Conservation (phyloP, 2,888 invertebrate genomes). For the Nymphalis urticae region DNA sequence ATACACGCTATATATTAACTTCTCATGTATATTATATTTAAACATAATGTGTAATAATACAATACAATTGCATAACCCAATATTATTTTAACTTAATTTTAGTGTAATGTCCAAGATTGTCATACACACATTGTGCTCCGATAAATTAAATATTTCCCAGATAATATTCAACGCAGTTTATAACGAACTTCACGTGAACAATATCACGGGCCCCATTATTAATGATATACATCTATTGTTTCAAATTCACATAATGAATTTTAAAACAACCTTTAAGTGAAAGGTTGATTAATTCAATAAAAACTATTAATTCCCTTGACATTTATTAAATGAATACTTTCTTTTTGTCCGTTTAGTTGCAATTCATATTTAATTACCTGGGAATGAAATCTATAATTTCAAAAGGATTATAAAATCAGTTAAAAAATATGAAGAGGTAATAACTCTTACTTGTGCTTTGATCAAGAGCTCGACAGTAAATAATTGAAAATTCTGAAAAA, state of each 20-base stretch:
- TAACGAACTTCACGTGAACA: not conserved
- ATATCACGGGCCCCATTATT: not conserved
- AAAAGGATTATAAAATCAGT: not conserved
- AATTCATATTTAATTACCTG: constrained; percentile 18
- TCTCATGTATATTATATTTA: no score
- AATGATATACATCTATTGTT: constrained; percentile 1
- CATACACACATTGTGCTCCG: no score
- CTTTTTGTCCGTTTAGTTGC: constrained; percentile 18
- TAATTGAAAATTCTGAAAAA: no score
- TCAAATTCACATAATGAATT: constrained; percentile 12
- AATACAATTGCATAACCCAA: no score
- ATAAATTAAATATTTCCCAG: no score
- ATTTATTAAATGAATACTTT: constrained; percentile 25
- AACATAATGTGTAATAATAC: no score
- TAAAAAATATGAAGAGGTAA: not conserved
- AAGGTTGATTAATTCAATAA: constrained; percentile 19
- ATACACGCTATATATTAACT: no score
- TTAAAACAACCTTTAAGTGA: constrained; percentile 18
- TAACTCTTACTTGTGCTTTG: no score
- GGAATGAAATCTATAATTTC: constrained; percentile 2
- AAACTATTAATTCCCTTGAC: constrained; percentile 29
- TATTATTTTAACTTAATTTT: no score
- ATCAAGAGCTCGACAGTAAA: no score
- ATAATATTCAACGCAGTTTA: no score
- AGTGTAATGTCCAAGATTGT: no score